Evolutionary conservation across 2,797 vertebrate species (phyloP).

Genomic region (Anas acuta): DNA sequence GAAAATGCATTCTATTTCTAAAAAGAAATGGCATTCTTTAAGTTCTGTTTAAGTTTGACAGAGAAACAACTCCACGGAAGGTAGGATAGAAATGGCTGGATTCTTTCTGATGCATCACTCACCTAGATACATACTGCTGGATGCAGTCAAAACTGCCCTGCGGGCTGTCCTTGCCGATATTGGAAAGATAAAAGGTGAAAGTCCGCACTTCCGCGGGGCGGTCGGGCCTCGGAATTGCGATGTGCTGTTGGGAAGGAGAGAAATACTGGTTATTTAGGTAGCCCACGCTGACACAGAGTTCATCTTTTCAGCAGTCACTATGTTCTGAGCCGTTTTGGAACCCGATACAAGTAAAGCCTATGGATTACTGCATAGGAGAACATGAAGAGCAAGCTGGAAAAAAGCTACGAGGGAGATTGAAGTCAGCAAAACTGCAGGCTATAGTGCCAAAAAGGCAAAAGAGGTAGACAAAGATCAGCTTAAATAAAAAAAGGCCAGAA

Average conservation of each 20-base stretch:
- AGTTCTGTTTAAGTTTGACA: neutral
- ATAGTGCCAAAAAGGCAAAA: neutral
- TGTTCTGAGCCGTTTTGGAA: neutral
- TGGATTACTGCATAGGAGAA: neutral
- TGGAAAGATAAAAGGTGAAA: conserved; percentile 95
- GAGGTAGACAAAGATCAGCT: neutral
- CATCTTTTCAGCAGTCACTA: accelerated
- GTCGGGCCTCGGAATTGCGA: conserved; percentile 90
- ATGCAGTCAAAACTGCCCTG: conserved; percentile 98
- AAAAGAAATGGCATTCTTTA: accelerated
- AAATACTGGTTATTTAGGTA: neutral
- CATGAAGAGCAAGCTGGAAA: accelerated
- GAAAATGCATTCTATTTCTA: no score
- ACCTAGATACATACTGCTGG: conserved; percentile 97
- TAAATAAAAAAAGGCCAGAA: neutral
- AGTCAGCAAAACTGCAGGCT: accelerated
- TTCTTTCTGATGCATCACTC: conserved; percentile 33
- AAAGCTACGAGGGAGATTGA: accelerated
- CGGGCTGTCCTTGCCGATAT: conserved; percentile 94
- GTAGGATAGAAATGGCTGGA: accelerated
- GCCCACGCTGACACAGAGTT: neutral
- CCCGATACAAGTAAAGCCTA: accelerated
- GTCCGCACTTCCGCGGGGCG: conserved; percentile 84
- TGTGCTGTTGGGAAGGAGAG: conserved; percentile 82
- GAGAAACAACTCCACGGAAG: neutral